Percentiles rank a stretch among this genome's conserved stretches.
Conservation (phyloP, 2,797 vertebrate genomes). For the Spatula versicolor region DNA sequence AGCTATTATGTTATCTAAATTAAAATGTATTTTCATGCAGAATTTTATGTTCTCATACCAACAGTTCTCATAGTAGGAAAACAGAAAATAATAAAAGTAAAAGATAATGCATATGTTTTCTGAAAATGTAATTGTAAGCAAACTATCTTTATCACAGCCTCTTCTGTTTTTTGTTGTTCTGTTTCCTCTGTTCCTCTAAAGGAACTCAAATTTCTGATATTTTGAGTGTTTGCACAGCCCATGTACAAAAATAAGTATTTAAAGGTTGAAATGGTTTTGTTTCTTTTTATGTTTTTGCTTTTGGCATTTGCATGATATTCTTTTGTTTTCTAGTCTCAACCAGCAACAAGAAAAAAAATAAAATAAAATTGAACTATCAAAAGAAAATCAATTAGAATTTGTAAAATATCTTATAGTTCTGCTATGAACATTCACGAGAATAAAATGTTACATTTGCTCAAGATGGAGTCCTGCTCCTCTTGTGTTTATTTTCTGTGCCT, state of each 20-base stretch:
- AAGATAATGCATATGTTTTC: neutral
- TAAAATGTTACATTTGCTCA: neutral
- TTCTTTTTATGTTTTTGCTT: neutral
- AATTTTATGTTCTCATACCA: neutral
- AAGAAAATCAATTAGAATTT: neutral
- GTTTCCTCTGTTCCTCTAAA: neutral
- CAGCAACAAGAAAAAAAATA: neutral
- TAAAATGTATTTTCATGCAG: neutral
- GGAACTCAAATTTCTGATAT: fast-evolving
- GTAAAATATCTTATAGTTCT: neutral
- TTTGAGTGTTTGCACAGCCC: neutral
- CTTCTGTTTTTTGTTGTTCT: neutral
- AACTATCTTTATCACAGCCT: neutral
- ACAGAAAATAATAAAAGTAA: neutral
- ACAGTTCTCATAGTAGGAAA: neutral
- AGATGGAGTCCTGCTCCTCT: neutral
- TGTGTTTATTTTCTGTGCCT: neutral
- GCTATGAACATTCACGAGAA: neutral
- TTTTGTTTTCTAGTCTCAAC: neutral
- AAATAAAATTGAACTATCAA: no score
- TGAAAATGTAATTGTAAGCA: neutral
- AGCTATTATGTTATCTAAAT: neutral
- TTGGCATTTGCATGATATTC: neutral
- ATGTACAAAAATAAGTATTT: neutral
- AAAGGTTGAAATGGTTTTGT: neutral